Conservation (phyloP, 2,113 vertebrate species). For the Sarotherodon lohbergeri region DNA sequence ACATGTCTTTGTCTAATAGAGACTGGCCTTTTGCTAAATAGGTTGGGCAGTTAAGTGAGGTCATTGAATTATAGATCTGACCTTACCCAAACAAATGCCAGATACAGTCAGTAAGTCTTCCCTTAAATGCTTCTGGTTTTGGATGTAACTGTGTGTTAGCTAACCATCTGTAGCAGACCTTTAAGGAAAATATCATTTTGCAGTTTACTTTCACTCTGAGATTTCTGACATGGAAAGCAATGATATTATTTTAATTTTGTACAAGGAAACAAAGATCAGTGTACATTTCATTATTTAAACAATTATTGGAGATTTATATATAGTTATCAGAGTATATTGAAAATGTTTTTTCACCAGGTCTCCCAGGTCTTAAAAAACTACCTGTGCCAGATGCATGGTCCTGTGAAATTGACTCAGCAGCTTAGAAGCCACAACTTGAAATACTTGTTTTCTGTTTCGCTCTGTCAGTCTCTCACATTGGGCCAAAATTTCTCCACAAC, state of each 20-base stretch:
- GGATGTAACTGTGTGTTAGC: neutral
- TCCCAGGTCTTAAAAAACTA: neutral
- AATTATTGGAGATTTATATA: neutral
- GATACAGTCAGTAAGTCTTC: neutral
- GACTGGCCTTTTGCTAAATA: conserved; percentile 42
- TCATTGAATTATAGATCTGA: conserved; percentile 38
- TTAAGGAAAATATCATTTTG: neutral
- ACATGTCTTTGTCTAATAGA: conserved; percentile 14
- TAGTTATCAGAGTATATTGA: neutral
- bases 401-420: neutral
- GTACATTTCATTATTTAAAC: neutral
- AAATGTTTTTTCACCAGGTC: neutral
- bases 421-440: neutral
- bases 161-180: neutral
- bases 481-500: no score
- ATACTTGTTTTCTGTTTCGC: neutral
- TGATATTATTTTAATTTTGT: neutral
- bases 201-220: neutral
- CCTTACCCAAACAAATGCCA: conserved; percentile 27
- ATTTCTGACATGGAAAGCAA: neutral
- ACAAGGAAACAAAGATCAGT: neutral
- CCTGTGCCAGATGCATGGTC: neutral
- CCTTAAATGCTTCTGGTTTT: neutral
- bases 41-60: neutral
- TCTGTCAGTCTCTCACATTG: neutral